phyloP scores from a whole-genome alignment of 2,797 vertebrate genomes.

The Tragelaphus eurycerus region DNA sequence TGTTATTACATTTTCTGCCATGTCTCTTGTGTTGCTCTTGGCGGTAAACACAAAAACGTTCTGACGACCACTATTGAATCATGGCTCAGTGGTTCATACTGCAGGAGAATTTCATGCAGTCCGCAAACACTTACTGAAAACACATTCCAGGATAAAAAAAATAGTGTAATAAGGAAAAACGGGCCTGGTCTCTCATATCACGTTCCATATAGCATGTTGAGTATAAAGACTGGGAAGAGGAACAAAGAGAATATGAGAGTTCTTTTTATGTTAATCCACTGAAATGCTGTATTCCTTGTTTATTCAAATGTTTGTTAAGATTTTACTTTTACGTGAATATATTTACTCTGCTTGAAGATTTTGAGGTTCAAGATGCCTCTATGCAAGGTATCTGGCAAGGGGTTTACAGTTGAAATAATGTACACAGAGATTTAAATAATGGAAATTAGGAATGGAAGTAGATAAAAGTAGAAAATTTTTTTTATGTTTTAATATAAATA shows the following conservation, averaged over 20 bases:
- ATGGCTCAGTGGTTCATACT: not conserved
- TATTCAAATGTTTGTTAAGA: constrained; percentile 14
- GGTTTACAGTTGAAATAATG: not conserved
- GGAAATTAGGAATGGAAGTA: not conserved
- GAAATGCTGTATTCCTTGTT: not conserved
- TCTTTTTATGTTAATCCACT: not conserved
- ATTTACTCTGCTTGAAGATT: not conserved
- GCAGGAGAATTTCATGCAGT: not conserved
- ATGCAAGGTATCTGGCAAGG: not conserved
- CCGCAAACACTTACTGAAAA: not conserved
- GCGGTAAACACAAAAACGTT: not conserved
- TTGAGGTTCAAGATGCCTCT: not conserved
- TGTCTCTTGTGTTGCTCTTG: not conserved
- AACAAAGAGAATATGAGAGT: not conserved
- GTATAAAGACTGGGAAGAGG: not conserved
- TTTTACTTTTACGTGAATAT: not conserved
- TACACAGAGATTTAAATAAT: constrained; percentile 16
- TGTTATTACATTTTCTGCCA: not conserved
- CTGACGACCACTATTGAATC: not conserved
- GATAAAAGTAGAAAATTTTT: not conserved
- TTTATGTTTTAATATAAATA: not conserved
- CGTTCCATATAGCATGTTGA: not conserved
- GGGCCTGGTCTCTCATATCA: not conserved
- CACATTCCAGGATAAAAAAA: not conserved
- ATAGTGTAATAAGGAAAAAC: not conserved